phyloP scores from a whole-genome alignment of 2,113 vertebrate species.

The Bubo blakistoni region DNA sequence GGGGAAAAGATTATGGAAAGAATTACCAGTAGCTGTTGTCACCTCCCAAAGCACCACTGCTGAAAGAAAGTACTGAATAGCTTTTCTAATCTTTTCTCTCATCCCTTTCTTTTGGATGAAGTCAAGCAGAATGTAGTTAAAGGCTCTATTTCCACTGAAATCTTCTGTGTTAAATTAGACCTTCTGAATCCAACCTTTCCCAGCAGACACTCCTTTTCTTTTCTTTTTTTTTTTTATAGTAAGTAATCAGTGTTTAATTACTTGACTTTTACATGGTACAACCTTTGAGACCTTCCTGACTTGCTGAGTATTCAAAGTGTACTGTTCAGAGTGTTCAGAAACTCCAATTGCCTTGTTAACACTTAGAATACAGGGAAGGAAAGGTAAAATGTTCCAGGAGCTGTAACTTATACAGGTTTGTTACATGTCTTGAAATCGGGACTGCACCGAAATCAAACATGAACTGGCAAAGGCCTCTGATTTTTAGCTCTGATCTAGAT shows the following conservation, averaged over 20 bases:
- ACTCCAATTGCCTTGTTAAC: not conserved
- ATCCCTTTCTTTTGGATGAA: constrained; percentile 69
- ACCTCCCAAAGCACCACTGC: constrained; percentile 41
- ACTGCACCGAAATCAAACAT: not conserved
- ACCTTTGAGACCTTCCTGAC: constrained; percentile 56
- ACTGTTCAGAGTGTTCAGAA: constrained; percentile 6
- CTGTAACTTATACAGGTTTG: not conserved
- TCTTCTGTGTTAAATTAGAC: constrained; percentile 68
- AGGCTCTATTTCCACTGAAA: constrained; percentile 71
- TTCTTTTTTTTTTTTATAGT: not conserved
- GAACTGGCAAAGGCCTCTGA: not conserved
- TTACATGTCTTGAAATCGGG: not conserved
- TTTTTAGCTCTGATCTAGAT: not conserved
- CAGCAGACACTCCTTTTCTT: not conserved
- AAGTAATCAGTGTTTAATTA: constrained; percentile 71
- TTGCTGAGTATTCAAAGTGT: constrained; percentile 13
- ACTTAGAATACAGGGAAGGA: not conserved
- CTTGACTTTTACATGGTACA: constrained; percentile 63
- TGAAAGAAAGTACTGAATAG: constrained; percentile 65
- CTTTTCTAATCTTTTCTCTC: constrained; percentile 63
- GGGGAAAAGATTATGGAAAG: constrained; percentile 66
- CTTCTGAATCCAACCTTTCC: constrained; percentile 60
- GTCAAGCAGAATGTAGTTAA: constrained; percentile 72
- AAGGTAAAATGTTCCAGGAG: not conserved
- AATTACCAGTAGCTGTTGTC: constrained; percentile 68